These are phyloP conservation scores for Eupsilia transversa DNA, from an alignment of 2,888 invertebrate species.

Conservation along the genomic window DNA sequence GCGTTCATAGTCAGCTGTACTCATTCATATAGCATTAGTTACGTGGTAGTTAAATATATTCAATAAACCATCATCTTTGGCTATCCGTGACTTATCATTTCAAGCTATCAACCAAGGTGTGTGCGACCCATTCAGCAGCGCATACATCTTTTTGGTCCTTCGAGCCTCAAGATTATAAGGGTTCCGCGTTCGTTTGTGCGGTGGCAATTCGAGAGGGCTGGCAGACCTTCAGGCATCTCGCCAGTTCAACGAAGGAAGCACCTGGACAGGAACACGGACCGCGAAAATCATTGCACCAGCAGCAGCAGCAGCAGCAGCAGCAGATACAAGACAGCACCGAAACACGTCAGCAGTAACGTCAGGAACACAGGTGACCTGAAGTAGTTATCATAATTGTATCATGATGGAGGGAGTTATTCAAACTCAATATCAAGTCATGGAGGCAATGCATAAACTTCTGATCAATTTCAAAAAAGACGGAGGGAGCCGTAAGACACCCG, in stretches of 20 bases:
- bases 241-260: too few relatives aligned
- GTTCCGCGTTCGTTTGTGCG: too few relatives aligned
- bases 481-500: not conserved
- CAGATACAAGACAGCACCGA: not conserved
- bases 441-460: not conserved
- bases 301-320: too few relatives aligned
- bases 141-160: too few relatives aligned
- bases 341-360: not conserved
- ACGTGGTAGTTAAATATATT: not conserved
- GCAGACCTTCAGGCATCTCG: too few relatives aligned
- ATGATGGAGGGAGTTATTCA: constrained; percentile 1
- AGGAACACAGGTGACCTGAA: not conserved
- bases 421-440: not conserved
- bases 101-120: not conserved
- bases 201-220: too few relatives aligned
- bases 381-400: not conserved
- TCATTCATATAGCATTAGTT: not conserved
- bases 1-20: not conserved
- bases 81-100: not conserved
- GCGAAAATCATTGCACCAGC: not conserved
- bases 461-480: not conserved
- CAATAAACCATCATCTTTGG: not conserved
- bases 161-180: too few relatives aligned
- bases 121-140: not conserved
- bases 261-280: too few relatives aligned